Base-by-base conservation (phyloP, 1,140 invertebrate species). In the Yoshiicerus persimilis region DNA sequence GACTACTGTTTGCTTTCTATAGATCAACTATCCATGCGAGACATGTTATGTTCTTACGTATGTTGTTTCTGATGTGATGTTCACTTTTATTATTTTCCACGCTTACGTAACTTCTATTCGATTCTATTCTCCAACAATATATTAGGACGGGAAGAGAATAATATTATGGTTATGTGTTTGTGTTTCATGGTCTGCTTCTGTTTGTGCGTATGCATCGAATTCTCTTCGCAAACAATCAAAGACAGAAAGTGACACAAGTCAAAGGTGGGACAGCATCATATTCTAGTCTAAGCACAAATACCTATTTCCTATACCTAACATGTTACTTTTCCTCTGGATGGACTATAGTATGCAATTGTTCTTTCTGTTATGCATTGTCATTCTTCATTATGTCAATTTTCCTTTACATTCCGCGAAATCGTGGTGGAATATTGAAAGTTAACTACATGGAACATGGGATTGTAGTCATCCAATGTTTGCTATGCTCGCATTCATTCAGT, bases 181-280 rank as follows among this genome's bases (percentile, higher is more conserved):
- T 41, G 16, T 20, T 34, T 77, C 70, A 34, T 10, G 25, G 10
- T 70, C 66, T n/a, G 20, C 4, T 16, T 56, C 16, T n/a, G 47
- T 39, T 1, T 25, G 62, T 32, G 27, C 11, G 75, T 36, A 23
- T 23, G 32, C n/a, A 16, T 27, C 16, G 32, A 38, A 80, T 80
- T 32, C 32, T 77, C 30, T 77, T 34, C 20, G n/a, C n/a, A 25
- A n/a, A 80, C 64, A 80, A 80, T 80, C 30, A 38, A 9, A 80
- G 75, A 80, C 75, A 80, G 75, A 80, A 80, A 80, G 75, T 80
- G 75, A 80, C 75, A 80, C 20, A 80, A 80, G 75, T 80, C 75
- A 80, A 80, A 80, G 75, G 75, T 80, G 30, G 75, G 34, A 80
- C 75, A 80, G 16, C 4, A 20, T 80, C 75, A 80, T n/a, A 80